Percentiles rank a stretch among this genome's conserved stretches.
Conservation (phyloP, 2,113 vertebrate species). For the Cephalopterus ornatus region DNA sequence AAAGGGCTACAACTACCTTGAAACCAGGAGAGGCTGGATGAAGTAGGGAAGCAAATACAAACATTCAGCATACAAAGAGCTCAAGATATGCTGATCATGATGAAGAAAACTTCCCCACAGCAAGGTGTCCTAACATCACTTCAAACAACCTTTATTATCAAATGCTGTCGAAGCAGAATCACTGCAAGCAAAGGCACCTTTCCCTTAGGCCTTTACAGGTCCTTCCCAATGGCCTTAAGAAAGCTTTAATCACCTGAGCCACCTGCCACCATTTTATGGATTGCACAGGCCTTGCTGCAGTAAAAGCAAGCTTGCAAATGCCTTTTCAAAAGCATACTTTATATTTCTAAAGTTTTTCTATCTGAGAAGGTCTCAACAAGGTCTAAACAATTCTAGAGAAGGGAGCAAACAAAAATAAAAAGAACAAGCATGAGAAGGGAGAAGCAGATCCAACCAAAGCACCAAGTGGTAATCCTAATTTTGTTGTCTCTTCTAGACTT, state of each 20-base stretch:
- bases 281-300: neutral
- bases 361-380: neutral
- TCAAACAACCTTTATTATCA: neutral
- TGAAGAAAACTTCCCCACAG: neutral
- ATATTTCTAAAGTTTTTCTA: neutral
- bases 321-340: neutral
- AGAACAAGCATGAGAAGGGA: neutral
- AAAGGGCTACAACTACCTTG: neutral
- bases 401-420: neutral
- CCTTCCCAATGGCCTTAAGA: neutral
- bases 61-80: neutral
- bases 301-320: neutral
- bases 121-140: neutral
- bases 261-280: slow-evolving; percentile 48
- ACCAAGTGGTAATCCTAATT: neutral
- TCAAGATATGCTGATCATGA: neutral
- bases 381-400: neutral
- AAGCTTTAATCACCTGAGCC: slow-evolving; percentile 42
- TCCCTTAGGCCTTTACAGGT: neutral
- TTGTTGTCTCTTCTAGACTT: neutral
- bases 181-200: slow-evolving; percentile 19
- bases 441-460: neutral
- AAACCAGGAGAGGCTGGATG: neutral
- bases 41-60: neutral
- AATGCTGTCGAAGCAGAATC: slow-evolving; percentile 9